Base-by-base conservation (phyloP, 1,140 invertebrate genomes). In the Bombus pyrosoma region DNA sequence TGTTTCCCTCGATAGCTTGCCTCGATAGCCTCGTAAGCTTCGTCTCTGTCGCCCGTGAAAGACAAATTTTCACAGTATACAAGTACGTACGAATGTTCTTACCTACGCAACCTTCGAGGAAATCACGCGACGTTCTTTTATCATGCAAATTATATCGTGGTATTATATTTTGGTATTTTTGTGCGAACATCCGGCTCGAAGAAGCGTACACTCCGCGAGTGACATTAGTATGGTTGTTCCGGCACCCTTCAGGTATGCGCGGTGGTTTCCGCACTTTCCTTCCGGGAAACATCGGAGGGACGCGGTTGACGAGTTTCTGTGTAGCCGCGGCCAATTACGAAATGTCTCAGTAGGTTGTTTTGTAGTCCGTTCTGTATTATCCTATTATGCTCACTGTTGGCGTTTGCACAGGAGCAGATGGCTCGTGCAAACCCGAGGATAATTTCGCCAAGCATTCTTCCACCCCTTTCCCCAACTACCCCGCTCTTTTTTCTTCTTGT, bases 281-380 rank as follows among this genome's bases (percentile, higher is more conserved):
- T 32, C 64, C 6, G 39, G 13, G 15, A 13, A 43, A 32, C 28
- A 8, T 28, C 15, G 15, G n/a, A 18, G 71, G 12, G 41, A 73
- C 22, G 25, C 3, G 10, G 37, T 25, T 8, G 71, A 4, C 4
- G 68, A 12, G 28, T 43, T 73, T 72, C 37, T 62, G 71, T 80
- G 53, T 85, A 90, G 89, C 75, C 83, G 73, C 89, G 91, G 85
- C 93, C 93, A 95, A 94, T 94, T 94, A 94, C 93, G 92, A 91
- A 91, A 92, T 92, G 90, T 90, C 91, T 86, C 86, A 87, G 71
- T 78, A 43, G 62, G 83, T 85, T 89, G 86, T 89, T 91, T 91
- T 83, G 86, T 84, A 86, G 86, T 69, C 83, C 84, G 91, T 85
- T 68, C 88, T 75, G 88, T 90, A 92, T 93, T 93, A 93, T 90